Evolutionary conservation across 2,888 invertebrate genomes (phyloP).

Genomic region (Epinotia brunnichana): DNA sequence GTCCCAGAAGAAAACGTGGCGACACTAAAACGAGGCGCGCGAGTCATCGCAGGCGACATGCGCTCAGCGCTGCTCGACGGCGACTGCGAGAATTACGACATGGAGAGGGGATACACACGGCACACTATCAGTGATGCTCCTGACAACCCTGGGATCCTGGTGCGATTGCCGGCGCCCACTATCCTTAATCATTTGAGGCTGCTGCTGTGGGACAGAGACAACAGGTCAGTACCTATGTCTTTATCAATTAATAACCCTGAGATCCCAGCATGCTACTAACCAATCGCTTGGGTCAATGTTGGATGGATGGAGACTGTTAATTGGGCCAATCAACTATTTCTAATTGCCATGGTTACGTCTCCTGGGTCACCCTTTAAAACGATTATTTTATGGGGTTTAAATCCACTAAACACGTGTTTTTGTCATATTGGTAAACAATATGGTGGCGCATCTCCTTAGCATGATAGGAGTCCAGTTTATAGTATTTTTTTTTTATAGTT

Average conservation of each 20-base stretch:
- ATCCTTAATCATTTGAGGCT: constrained; percentile 97
- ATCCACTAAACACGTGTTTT: too few relatives aligned
- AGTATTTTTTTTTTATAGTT: too few relatives aligned
- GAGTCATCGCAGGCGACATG: constrained; percentile 95
- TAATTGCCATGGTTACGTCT: too few relatives aligned
- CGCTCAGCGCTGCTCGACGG: constrained; percentile 94
- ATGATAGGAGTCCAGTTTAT: too few relatives aligned
- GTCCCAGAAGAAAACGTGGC: constrained; percentile 97
- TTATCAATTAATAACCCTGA: neutral
- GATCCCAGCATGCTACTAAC: neutral
- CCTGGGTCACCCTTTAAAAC: too few relatives aligned
- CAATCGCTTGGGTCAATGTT: neutral
- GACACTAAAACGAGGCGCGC: constrained; percentile 89
- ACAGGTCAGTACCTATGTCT: constrained; percentile 76
- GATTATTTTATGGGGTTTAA: too few relatives aligned
- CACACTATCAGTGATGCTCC: constrained; percentile 92
- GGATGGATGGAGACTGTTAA: too few relatives aligned
- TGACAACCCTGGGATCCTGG: constrained; percentile 90
- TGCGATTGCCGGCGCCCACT: constrained; percentile 91
- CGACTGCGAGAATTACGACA: constrained; percentile 93
- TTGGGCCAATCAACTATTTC: too few relatives aligned
- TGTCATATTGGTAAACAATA: too few relatives aligned
- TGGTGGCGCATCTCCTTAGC: too few relatives aligned
- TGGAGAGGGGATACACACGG: constrained; percentile 96
- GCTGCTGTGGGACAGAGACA: constrained; percentile 97